Evolutionary conservation across 2,797 vertebrate species (phyloP), one percentile per base, ranked within the genome.

Genomic region (Etheostoma perlongum): DNA sequence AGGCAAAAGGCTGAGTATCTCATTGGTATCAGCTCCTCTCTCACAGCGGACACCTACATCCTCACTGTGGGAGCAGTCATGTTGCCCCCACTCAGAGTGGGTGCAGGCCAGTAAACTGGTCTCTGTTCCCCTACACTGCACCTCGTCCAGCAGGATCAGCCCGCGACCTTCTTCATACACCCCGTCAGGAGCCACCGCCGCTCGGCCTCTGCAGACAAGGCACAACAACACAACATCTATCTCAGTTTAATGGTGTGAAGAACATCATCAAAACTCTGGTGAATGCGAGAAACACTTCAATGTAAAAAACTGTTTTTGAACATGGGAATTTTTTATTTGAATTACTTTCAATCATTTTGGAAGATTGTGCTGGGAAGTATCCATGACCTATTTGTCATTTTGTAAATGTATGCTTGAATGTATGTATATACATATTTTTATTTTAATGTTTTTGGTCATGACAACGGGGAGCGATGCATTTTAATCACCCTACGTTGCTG

Each of bases 61-160:
- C 80, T 98, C 96, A 11, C 93, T 95, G 90, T 98, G 97, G 55
- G 97, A 96, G 78, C 97, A 98, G 89, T 98, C 97, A 54, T 99
- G 97, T 36, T 95, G 89, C 36, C 96, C 95, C 97, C 96, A 97
- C 59, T 93, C 93, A 7, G 92, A 83, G 75, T 96, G 96, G 67
- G 82, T 83, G 82, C 97, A 99, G 19, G 90, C 91, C 89, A 97
- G 94, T 65, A 98, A 91, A 9, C 84, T 93, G 59, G 84, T 51
- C 87, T 99, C 97, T 0, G 92, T 86, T n/a, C 97, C 97, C 16
- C 74, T 66, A 72, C 97, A 98, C 58, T 91, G 92, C 55, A 98
- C 94, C 55, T 98, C 96, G 5, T 98, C 97, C 91, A 98, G 88
- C 51, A 96, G 88, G 60, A 98, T 96, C 69, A 94, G 87, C 6